phyloP scores from a whole-genome alignment of 1,140 invertebrate genomes.

The Probaryconus sp. region DNA sequence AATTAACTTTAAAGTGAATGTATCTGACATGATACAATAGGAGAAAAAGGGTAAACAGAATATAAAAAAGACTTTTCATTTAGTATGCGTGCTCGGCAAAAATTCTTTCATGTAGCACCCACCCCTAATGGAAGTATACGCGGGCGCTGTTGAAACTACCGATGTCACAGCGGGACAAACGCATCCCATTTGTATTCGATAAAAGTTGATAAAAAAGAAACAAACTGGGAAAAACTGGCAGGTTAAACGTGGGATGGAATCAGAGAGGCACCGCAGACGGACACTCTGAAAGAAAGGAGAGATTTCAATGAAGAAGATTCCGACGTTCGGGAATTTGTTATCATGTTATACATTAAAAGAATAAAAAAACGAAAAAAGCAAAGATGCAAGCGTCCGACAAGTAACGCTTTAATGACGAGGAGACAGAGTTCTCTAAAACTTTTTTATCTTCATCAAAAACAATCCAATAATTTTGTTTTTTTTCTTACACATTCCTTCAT shows the following conservation, averaged over 20 bases:
- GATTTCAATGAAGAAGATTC: constrained; percentile 19
- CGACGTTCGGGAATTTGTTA: constrained; percentile 1
- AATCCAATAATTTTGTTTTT: too few species aligned
- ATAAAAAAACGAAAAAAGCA: too few species aligned
- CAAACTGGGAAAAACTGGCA: constrained; percentile 22
- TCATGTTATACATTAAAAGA: neutral
- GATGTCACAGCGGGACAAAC: constrained; percentile 46
- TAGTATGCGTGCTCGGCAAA: constrained; percentile 11
- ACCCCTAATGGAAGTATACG: constrained; percentile 9
- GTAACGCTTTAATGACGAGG: too few species aligned
- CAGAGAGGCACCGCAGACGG: constrained; percentile 1
- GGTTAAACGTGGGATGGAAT: neutral
- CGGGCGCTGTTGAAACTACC: constrained; percentile 27
- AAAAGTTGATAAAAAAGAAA: constrained; percentile 47
- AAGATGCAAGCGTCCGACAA: too few species aligned
- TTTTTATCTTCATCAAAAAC: too few species aligned
- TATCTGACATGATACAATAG: too few species aligned
- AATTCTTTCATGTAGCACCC: neutral
- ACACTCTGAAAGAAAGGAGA: neutral
- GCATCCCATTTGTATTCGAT: constrained; percentile 46
- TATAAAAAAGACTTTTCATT: constrained; percentile 14
- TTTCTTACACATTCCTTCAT: too few species aligned
- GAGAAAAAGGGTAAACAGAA: too few species aligned
- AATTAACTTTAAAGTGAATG: too few species aligned
- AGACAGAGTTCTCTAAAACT: too few species aligned